A percentile compares a stretch with the other conserved stretches of the same genome.
These are phyloP conservation scores for Plumapathes pennacea DNA, from an alignment of 92 coral and sea anemone genomes.

Conservation along the genomic window DNA sequence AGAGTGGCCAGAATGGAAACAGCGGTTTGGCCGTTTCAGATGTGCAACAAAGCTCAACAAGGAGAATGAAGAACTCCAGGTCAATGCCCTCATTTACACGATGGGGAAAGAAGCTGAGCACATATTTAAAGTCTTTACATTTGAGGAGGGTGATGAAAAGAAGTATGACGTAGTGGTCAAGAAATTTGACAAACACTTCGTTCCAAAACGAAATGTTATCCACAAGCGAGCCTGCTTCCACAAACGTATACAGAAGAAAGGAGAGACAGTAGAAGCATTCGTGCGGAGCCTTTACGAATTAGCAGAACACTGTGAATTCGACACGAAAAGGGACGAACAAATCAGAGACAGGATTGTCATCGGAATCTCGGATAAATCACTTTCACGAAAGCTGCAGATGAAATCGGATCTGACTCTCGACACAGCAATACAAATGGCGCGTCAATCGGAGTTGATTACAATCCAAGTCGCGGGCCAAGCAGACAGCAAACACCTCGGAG, in stretches of 20 bases:
- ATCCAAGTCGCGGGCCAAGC: conserved; percentile 31
- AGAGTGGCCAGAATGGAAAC: conserved; percentile 36
- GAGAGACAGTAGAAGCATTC: conserved; percentile 12
- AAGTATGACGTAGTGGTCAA: conserved; percentile 9
- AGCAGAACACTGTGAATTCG: conserved; percentile 26
- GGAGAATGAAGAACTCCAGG: conserved; percentile 25
- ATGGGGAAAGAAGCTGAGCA: conserved; percentile 30
- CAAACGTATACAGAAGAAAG: conserved; percentile 10
- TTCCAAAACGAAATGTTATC: conserved; percentile 29
- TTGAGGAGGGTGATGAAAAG: conserved; percentile 5
- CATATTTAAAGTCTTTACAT: no score
- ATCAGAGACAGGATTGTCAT: conserved; percentile 49
- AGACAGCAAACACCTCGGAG: conserved; percentile 23
- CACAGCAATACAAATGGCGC: conserved; percentile 34
- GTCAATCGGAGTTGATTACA: conserved; percentile 38
- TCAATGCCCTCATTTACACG: conserved; percentile 40
- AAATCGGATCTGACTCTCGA: conserved; percentile 33
- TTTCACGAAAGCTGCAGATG: conserved; percentile 32
- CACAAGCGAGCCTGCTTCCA: no score
- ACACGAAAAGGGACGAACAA: conserved; percentile 14
- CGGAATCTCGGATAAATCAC: conserved; percentile 31
- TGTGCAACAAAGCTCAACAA: conserved; percentile 25
- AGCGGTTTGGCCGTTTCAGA: conserved; percentile 30
- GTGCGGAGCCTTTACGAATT: conserved; percentile 18
- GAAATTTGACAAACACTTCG: conserved; percentile 21